A percentile compares a stretch with the other conserved stretches of the same genome.
Conservation (phyloP, 2,113 vertebrate genomes). For the Neodon shergylaensis region DNA sequence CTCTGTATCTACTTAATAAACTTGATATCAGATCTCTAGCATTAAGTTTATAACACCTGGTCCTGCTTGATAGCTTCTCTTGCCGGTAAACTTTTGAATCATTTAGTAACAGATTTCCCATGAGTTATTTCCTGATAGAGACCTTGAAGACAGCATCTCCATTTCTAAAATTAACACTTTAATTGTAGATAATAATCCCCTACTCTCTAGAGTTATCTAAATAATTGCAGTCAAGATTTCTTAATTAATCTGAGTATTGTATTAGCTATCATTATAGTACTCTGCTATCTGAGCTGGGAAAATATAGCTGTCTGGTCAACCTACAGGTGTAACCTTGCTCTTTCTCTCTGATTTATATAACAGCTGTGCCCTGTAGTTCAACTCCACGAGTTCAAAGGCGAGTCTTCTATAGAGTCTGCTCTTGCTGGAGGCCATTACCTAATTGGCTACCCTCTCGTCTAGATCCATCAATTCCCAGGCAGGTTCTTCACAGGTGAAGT, state of each 20-base stretch:
- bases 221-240: slow-evolving; percentile 69
- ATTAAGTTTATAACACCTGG: slow-evolving; percentile 59
- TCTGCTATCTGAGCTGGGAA: slow-evolving; percentile 60
- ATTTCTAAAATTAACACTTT: slow-evolving; percentile 68
- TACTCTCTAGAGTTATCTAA: slow-evolving; percentile 63
- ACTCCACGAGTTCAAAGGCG: slow-evolving; percentile 70
- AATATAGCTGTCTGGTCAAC: slow-evolving; percentile 71
- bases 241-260: slow-evolving; percentile 71
- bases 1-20: slow-evolving; percentile 32
- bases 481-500: slow-evolving; percentile 69
- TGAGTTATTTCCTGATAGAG: slow-evolving; percentile 35
- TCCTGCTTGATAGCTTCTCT: slow-evolving; percentile 8
- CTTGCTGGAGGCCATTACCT: slow-evolving; percentile 77
- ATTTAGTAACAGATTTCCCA: slow-evolving; percentile 58
- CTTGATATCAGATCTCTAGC: neutral
- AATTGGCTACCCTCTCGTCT: slow-evolving; percentile 70
- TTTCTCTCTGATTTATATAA: slow-evolving; percentile 71
- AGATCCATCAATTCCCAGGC: slow-evolving; percentile 72
- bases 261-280: slow-evolving; percentile 55
- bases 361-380: slow-evolving; percentile 70
- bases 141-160: slow-evolving; percentile 59
- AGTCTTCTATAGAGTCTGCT: slow-evolving; percentile 58
- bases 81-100: slow-evolving; percentile 57
- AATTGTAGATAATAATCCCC: slow-evolving; percentile 63
- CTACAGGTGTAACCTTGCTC: slow-evolving; percentile 73